Evolutionary conservation across 2,888 invertebrate species (phyloP).

Genomic region (Augiades crinisus): DNA sequence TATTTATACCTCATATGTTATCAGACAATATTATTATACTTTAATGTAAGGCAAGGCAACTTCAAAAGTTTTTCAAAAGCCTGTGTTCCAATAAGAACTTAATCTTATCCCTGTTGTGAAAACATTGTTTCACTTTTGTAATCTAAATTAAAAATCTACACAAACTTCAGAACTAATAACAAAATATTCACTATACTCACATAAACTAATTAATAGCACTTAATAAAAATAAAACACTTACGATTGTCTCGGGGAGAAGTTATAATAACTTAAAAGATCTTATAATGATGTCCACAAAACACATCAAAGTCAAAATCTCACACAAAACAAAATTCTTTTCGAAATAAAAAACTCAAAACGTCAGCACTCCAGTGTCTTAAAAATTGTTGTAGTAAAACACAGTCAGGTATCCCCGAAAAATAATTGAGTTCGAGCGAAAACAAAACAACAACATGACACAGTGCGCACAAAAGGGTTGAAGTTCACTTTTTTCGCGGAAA

Average conservation of each 20-base stretch:
- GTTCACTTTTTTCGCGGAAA: conserved; percentile 47
- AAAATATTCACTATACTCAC: conserved; percentile 4
- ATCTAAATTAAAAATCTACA: neutral
- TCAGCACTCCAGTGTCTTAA: conserved; percentile 48
- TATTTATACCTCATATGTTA: too few relatives aligned
- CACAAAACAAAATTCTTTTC: conserved; percentile 47
- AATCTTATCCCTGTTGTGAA: neutral
- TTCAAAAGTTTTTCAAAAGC: neutral
- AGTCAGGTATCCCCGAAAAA: conserved; percentile 66
- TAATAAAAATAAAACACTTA: conserved; percentile 44
- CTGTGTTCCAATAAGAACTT: conserved; percentile 2
- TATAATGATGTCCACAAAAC: conserved; percentile 51
- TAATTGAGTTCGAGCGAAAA: conserved; percentile 61
- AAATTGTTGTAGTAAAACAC: conserved; percentile 54
- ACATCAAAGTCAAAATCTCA: conserved; percentile 51
- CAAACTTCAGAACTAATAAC: conserved; percentile 1
- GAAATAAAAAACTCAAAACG: conserved; percentile 32
- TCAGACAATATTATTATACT: too few relatives aligned
- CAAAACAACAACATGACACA: conserved; percentile 67
- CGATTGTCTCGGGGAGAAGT: conserved; percentile 42
- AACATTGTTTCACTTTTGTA: neutral
- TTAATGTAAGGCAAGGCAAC: too few relatives aligned
- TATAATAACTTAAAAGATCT: conserved; percentile 46
- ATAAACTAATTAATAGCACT: neutral
- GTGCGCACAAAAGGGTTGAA: conserved; percentile 51